Evolutionary conservation across 1,140 invertebrate species (phyloP), one percentile per base, ranked within the genome.

Genomic region (Lepidotrigona ventralis): DNA sequence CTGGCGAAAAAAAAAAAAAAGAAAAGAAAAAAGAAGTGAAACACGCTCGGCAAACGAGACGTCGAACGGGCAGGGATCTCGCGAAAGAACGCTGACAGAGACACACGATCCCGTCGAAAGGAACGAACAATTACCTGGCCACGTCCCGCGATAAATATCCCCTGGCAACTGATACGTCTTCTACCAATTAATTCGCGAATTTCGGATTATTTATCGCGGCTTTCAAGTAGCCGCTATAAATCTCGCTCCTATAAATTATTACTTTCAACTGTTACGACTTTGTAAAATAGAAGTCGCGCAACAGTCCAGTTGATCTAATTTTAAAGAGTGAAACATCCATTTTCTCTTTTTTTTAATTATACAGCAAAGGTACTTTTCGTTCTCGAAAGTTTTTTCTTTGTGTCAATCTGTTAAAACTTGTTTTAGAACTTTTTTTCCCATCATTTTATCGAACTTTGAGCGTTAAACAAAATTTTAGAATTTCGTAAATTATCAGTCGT

Each of bases 131-230:
- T 76, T 82, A 76, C 72, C 68, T 39, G 64, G n/a, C 33, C 39
- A 68, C 71, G 53, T 76, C 26, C 12, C 39, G 9, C 53, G 69
- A 80, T 80, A 80, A 72, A 76, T 81, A 81, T 76, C 80, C 23
- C 12, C 63, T 53, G 72, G 63, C 80, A 64, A 69, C 73, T 76
- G 80, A 82, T 82, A 66, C 63, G 54, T 58, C 76, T 82, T 82
- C 80, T 76, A 58, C 66, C 73, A 69, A 76, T 82, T 82, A 82
- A 82, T 82, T 82, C 64, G 33, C n/a, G 17, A 56, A 82, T 81
- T 51, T 76, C 53, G 33, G 19, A 64, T 80, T 80, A 82, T 76
- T 82, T 69, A 69, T 76, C 63, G 15, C 17, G 19, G 51, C 70
- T 46, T 56, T 64, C 39, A 1, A 64, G 23, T 53, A 15, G 4